These are phyloP conservation scores for Ichneumon xanthorius DNA, from an alignment of 2,888 invertebrate genomes.

Conservation along the genomic window DNA sequence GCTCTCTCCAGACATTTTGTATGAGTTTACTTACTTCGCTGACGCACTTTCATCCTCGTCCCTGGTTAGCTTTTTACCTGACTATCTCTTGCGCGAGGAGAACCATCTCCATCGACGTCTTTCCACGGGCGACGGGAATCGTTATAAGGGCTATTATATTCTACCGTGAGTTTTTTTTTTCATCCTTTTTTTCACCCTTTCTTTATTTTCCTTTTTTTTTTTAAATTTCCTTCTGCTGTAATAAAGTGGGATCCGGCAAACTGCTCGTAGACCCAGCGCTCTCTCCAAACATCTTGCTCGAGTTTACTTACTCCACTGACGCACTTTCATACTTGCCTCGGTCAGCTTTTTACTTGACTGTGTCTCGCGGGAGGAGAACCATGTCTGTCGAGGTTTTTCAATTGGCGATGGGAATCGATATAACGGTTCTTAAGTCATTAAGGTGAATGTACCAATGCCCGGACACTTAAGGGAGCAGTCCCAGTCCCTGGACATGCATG, in stretches of 20 bases:
- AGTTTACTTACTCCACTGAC: constrained; percentile 3
- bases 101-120: no score
- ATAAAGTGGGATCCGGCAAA: neutral
- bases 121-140: no score
- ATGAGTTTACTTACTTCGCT: constrained; percentile 12
- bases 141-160: no score
- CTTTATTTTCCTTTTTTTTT: no score
- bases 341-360: constrained; percentile 5
- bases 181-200: no score
- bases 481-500: no score
- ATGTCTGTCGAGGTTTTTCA: constrained; percentile 12
- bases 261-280: neutral
- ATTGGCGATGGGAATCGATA: neutral
- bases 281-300: constrained; percentile 11
- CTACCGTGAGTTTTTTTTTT: no score
- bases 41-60: constrained; percentile 18
- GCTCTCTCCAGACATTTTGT: constrained; percentile 22
- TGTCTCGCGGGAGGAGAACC: neutral
- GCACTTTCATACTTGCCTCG: constrained; percentile 9
- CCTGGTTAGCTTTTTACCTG: neutral
- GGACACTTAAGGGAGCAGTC: no score
- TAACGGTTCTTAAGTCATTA: no score
- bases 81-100: no score
- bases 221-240: no score
- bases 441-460: no score